Percentiles rank a stretch among this genome's conserved stretches.
phyloP scores from a whole-genome alignment of 2,797 vertebrate genomes.

The Sebastes hopkinsi region DNA sequence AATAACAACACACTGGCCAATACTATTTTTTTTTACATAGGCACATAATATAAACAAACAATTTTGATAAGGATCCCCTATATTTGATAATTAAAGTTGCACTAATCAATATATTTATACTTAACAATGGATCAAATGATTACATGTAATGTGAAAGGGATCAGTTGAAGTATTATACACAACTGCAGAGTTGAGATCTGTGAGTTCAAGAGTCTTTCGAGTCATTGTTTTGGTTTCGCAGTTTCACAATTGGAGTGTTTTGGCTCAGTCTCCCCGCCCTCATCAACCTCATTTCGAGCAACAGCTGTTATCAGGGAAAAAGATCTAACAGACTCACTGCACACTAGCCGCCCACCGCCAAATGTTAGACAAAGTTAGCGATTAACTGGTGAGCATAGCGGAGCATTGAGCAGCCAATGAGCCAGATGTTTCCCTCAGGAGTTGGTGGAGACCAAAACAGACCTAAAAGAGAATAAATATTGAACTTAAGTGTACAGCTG shows the following conservation, averaged over 20 bases:
- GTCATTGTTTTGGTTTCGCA: not conserved
- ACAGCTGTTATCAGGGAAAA: not conserved
- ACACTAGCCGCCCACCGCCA: not conserved
- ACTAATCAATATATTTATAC: not conserved
- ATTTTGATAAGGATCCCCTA: not conserved
- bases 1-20: no score
- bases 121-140: not conserved
- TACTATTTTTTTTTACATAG: no score
- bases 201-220: not conserved
- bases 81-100: not conserved
- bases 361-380: not conserved
- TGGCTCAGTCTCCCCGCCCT: not conserved
- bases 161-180: not conserved
- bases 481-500: not conserved
- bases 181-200: not conserved
- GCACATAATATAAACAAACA: no score
- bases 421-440: not conserved
- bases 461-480: not conserved
- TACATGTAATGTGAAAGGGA: not conserved
- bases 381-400: not conserved
- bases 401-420: not conserved
- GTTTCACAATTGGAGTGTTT: not conserved
- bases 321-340: not conserved
- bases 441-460: not conserved
- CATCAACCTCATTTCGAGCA: not conserved